Evolutionary conservation across 2,797 vertebrate genomes (phyloP).

Genomic region (Crenuchus spilurus): DNA sequence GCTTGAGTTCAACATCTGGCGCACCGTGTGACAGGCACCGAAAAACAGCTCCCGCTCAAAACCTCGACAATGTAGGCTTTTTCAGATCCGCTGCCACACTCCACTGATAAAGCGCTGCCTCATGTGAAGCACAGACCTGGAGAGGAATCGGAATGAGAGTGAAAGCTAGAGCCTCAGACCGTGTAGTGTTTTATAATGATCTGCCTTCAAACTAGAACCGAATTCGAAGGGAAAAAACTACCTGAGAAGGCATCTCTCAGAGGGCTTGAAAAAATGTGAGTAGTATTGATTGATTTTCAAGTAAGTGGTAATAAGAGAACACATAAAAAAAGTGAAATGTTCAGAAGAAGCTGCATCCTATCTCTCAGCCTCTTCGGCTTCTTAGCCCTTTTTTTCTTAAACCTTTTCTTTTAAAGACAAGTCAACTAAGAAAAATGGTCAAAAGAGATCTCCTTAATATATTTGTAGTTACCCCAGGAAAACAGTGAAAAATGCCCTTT

Average conservation of each 20-base stretch:
- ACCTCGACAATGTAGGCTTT: conserved; percentile 39
- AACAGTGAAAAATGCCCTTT: no score
- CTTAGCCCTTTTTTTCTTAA: no score
- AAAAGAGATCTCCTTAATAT: no score
- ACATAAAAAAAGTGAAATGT: background rate
- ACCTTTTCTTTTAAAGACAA: no score
- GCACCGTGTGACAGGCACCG: conserved; percentile 43
- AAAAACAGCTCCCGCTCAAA: conserved; percentile 42
- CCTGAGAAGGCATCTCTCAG: conserved; percentile 10
- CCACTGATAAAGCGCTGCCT: conserved; percentile 48
- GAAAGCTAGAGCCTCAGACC: conserved; percentile 17
- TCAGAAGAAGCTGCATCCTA: background rate
- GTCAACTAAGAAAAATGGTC: no score
- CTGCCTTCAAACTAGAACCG: conserved; percentile 30
- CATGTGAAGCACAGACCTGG: conserved; percentile 32
- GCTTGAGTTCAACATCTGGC: conserved; percentile 50
- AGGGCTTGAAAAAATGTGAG: conserved; percentile 13
- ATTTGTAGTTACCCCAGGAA: no score
- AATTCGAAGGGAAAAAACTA: conserved; percentile 16
- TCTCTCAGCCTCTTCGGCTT: no score
- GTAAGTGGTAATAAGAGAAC: conserved; percentile 22
- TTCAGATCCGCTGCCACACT: conserved; percentile 51
- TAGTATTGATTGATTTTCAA: conserved; percentile 16
- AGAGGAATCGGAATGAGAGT: conserved; percentile 44
- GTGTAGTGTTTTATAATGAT: conserved; percentile 45